Base-by-base conservation (phyloP, 2,113 vertebrate species). In the Cynocephalus volans region DNA sequence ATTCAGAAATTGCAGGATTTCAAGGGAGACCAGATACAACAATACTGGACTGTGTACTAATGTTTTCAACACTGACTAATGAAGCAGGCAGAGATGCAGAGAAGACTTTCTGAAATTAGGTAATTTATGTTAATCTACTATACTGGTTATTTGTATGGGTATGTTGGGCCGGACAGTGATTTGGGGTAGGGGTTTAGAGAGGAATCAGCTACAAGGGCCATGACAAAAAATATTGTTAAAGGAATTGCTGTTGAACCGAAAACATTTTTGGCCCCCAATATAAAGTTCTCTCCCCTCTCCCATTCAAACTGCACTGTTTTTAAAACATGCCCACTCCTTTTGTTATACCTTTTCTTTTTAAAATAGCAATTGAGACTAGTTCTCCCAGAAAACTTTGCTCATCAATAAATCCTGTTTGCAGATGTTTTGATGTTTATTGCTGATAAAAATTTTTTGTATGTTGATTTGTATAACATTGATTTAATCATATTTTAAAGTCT, bases 351-450 rank as follows among this genome's bases (percentile, higher is more conserved):
- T 79, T 82, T 88, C 9, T 85, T 65, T 21, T 8, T 21, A 48
- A 69, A 69, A 77, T 28, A 72, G 33, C 28, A 76, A 31, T 73
- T 87, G 79, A 73, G 48, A n/a, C 31, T 26, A 45, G 7, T 82
- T 94, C 7, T 93, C 36, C n/a, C n/a, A 82, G 62, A 69, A 95
- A 92, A 52, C 12, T 73, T 85, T 48, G 8, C 31, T 84, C 76
- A 82, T 45, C 12, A 69, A 75, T 8, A 90, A 36, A 94, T 94
- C 24, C 36, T 91, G 62, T 96, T 93, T 92, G 45, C 17, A 83
- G 58, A 84, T 88, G 48, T 79, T 83, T 95, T 75, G 7, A 21
- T 84, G 33, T 86, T 73, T 92, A 14, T 91, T 83, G n/a, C 45
- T 73, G 58, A 84, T 41, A 80, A 65, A 65, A 54, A 64, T 8